These are phyloP conservation scores for Mayetiola destructor DNA, from an alignment of 2,888 invertebrate species.

Conservation along the genomic window DNA sequence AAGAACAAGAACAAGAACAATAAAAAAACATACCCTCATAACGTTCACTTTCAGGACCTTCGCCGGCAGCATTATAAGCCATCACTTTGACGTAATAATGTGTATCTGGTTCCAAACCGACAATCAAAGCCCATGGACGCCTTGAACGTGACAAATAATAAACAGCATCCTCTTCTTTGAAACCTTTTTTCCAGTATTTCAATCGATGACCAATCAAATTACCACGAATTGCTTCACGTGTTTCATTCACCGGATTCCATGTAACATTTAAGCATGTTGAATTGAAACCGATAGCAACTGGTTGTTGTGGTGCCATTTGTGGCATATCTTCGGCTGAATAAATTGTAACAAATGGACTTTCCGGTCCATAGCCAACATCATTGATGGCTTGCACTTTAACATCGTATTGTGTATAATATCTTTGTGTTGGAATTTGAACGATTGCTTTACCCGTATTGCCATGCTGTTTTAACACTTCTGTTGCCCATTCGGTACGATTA, in stretches of 20 bases:
- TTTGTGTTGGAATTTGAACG: constrained; percentile 54
- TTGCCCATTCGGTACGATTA: constrained; percentile 49
- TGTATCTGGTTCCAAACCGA: constrained; percentile 82
- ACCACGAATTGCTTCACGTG: constrained; percentile 70
- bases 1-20: neutral
- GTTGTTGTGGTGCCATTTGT: constrained; percentile 72
- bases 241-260: constrained; percentile 77
- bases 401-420: constrained; percentile 70
- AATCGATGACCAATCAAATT: constrained; percentile 85
- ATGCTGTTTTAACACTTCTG: constrained; percentile 43
- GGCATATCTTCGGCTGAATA: constrained; percentile 89
- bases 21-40: constrained; percentile 44
- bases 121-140: constrained; percentile 74
- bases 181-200: constrained; percentile 76
- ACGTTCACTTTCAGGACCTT: constrained; percentile 88
- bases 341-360: constrained; percentile 57
- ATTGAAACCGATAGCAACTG: constrained; percentile 66
- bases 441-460: constrained; percentile 69
- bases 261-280: constrained; percentile 85
- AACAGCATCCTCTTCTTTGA: constrained; percentile 61
- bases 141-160: constrained; percentile 76
- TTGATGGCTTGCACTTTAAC: constrained; percentile 77
- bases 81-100: constrained; percentile 89
- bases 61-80: constrained; percentile 92
- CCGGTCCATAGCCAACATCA: constrained; percentile 66